Percentiles rank a stretch among this genome's conserved stretches.
phyloP scores from a whole-genome alignment of 2,797 vertebrate species.

The Anas bernieri region DNA sequence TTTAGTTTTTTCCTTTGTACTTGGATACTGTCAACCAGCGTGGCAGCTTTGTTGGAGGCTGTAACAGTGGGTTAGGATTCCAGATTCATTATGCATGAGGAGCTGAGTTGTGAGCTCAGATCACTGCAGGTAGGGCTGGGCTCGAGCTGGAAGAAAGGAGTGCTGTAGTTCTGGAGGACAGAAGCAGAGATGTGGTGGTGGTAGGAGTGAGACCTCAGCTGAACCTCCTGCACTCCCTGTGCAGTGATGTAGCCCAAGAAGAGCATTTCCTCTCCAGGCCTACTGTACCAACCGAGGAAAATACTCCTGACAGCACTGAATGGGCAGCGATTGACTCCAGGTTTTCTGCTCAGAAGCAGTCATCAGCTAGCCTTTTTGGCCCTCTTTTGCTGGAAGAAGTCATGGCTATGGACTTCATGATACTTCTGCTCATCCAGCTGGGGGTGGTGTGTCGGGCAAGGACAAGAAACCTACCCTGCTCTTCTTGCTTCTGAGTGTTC shows the following conservation, averaged over 20 bases:
- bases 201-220: background rate
- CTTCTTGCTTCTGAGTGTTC: background rate
- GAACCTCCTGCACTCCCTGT: background rate
- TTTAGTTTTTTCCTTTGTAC: background rate
- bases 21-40: background rate
- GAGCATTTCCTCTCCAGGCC: background rate
- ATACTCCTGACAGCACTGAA: background rate
- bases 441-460: background rate
- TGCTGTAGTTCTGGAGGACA: background rate
- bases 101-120: slow-evolving; percentile 30
- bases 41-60: slow-evolving; percentile 45
- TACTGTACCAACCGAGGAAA: background rate
- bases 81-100: slow-evolving; percentile 19
- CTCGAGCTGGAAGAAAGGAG: slow-evolving; percentile 11
- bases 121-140: slow-evolving; percentile 15
- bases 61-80: slow-evolving; percentile 28
- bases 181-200: background rate
- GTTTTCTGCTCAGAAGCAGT: background rate
- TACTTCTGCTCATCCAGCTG: background rate
- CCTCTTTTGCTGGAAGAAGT: background rate
- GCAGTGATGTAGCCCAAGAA: background rate
- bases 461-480: background rate
- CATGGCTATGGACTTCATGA: background rate
- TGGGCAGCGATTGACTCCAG: background rate
- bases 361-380: background rate